Percentiles rank a stretch among this genome's conserved stretches.
These are phyloP conservation scores for Odontophorus gujanensis DNA, from an alignment of 2,113 vertebrate species.

Conservation along the genomic window DNA sequence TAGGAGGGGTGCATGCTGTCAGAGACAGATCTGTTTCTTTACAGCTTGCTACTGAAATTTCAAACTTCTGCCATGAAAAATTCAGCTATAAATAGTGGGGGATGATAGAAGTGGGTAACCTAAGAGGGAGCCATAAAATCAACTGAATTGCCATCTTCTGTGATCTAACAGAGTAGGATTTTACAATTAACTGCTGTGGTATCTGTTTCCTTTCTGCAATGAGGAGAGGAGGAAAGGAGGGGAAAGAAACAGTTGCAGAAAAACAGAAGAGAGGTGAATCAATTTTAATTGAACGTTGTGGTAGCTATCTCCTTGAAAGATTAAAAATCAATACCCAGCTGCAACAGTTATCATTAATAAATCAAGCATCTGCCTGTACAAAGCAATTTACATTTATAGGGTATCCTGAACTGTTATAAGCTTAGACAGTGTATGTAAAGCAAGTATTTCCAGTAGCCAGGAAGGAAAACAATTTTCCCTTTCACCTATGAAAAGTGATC, in stretches of 20 bases:
- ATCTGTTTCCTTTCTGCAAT: not conserved
- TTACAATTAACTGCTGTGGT: not conserved
- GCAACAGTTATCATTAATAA: not conserved
- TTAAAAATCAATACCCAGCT: not conserved
- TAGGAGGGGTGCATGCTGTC: not conserved
- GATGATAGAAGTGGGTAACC: not conserved
- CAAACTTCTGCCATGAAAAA: slow-evolving; percentile 3
- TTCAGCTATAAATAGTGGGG: not conserved
- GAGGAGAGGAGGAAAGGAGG: not conserved
- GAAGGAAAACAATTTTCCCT: not conserved
- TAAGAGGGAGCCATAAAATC: slow-evolving; percentile 4
- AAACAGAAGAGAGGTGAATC: not conserved
- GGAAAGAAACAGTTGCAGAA: not conserved
- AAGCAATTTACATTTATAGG: not conserved
- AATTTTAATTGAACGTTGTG: not conserved
- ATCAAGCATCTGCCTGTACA: not conserved
- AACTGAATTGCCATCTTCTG: not conserved
- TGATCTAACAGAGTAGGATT: slow-evolving; percentile 39
- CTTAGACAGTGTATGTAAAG: not conserved
- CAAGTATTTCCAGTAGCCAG: not conserved
- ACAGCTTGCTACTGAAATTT: slow-evolving; percentile 4
- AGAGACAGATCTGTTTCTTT: not conserved
- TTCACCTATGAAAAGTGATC: not conserved
- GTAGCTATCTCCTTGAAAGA: not conserved
- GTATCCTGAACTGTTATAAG: not conserved